These are phyloP conservation scores for Montipora efflorescens DNA, from an alignment of 64 coral and sea anemone species.

Conservation along the genomic window DNA sequence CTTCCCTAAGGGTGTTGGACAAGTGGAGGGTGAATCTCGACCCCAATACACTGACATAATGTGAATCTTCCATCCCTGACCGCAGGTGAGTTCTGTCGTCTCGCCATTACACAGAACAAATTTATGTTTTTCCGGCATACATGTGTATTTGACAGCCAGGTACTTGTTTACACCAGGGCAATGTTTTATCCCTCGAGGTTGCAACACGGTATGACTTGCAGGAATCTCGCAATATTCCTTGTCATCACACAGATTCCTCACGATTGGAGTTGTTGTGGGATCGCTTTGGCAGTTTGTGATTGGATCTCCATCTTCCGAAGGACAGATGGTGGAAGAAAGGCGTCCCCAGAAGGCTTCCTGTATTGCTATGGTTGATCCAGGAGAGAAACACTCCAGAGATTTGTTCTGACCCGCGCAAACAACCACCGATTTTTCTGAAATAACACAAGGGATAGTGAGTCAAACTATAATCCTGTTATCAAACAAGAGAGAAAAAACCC, in stretches of 20 bases:
- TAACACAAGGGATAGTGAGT: neutral
- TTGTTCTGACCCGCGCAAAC: conserved; percentile 93
- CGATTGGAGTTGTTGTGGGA: conserved; percentile 53
- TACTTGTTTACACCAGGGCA: conserved; percentile 95
- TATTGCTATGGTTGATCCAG: conserved; percentile 90
- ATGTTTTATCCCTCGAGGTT: conserved; percentile 68
- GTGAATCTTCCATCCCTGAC: conserved; percentile 88
- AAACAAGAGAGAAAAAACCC: neutral
- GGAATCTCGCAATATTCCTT: conserved; percentile 85
- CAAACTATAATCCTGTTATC: neutral
- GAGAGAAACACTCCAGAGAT: conserved; percentile 93
- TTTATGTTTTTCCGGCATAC: conserved; percentile 79
- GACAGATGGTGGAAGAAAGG: conserved; percentile 73
- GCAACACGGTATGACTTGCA: conserved; percentile 81
- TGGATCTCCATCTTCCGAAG: conserved; percentile 90
- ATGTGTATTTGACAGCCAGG: conserved; percentile 83
- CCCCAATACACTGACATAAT: conserved; percentile 84
- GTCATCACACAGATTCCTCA: conserved; percentile 84
- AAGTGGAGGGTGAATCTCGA: conserved; percentile 78
- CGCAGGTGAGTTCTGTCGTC: conserved; percentile 74
- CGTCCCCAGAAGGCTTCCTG: conserved; percentile 90
- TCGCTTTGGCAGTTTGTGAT: conserved; percentile 62
- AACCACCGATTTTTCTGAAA: conserved; percentile 84
- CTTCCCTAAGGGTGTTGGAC: conserved; percentile 76
- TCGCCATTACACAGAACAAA: conserved; percentile 91